Base-by-base conservation (phyloP, 2,113 vertebrate species). In the Pterocles burchelli region DNA sequence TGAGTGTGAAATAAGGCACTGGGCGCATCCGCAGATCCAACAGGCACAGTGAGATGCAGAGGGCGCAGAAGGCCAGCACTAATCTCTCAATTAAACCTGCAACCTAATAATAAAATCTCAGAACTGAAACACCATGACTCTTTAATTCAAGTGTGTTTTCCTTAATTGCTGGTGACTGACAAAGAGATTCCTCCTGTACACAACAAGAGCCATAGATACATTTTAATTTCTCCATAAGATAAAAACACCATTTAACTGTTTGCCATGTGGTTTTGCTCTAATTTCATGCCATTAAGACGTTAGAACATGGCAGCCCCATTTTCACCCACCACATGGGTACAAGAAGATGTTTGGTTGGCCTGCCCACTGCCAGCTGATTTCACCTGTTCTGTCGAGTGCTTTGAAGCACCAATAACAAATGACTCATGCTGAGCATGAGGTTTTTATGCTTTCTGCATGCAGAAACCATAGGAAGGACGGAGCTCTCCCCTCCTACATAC, bases 311-410 rank as follows among this genome's bases (percentile, higher is more conserved):
- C 68, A 96, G 70, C 25, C 41, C 41, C 45, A 2, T n/a, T 87
- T 75, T 59, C 0, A 0, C 59, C 41, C 3, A 2, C 57, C 43
- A 22, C 75, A 25, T 21, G 84, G 76, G 7, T 36, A 51, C 59
- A 78, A 93, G 77, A 49, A 94, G 89, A 84, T 92, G 61, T 75
- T 81, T 85, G 38, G 36, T 19, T 2, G 2, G 45, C 71, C 43
- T 79, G 86, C 63, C 78, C 79, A 55, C 76, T 91, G 93, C 77
- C 89, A 92, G 54, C 78, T 89, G 79, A 93, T 93, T 85, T 84
- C 5, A 62, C 75, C 67, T 62, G 59, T 88, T 90, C 89, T 75
- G 43, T 96, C 84, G 71, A 28, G 62, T 55, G 55, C 65, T 87
- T 72, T 71, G 59, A 21, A 92, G 93, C 31, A 67, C 38, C 55